These are phyloP conservation scores for Heliconius ismenius DNA, from an alignment of 2,888 invertebrate genomes.

Conservation along the genomic window DNA sequence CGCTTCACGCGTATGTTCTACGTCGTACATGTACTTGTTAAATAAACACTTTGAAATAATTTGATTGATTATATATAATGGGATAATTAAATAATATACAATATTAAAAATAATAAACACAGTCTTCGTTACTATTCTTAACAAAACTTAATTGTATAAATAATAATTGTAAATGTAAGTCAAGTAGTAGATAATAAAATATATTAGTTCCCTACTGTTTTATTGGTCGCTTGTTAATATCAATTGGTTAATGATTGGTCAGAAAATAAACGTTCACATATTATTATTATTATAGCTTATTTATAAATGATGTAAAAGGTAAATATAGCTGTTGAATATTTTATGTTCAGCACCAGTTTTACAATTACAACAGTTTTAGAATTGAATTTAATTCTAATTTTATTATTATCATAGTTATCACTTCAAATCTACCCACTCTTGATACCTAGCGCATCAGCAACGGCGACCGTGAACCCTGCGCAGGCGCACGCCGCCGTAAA, in stretches of 20 bases:
- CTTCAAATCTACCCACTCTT: slow-evolving; percentile 25
- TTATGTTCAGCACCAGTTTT: neutral
- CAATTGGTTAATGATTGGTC: slow-evolving; percentile 1
- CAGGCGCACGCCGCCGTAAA: slow-evolving; percentile 67
- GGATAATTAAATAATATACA: neutral
- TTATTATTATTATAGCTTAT: too few relatives aligned
- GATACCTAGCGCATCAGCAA: slow-evolving; percentile 39
- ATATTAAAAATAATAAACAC: neutral
- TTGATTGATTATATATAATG: neutral
- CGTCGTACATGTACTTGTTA: neutral
- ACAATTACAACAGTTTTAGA: neutral
- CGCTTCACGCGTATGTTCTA: neutral
- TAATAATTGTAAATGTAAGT: slow-evolving; percentile 1
- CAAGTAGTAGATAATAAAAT: neutral
- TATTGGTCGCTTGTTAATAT: slow-evolving; percentile 9
- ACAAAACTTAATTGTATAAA: neutral
- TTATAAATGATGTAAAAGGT: neutral
- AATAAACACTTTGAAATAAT: neutral
- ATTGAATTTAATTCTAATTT: neutral
- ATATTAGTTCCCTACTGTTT: slow-evolving; percentile 17
- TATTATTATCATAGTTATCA: neutral
- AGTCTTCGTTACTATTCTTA: neutral
- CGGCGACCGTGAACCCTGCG: slow-evolving; percentile 64
- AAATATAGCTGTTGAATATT: neutral
- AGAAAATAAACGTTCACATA: neutral